phyloP scores from a whole-genome alignment of 1,140 invertebrate genomes.

The Drosophila auraria region DNA sequence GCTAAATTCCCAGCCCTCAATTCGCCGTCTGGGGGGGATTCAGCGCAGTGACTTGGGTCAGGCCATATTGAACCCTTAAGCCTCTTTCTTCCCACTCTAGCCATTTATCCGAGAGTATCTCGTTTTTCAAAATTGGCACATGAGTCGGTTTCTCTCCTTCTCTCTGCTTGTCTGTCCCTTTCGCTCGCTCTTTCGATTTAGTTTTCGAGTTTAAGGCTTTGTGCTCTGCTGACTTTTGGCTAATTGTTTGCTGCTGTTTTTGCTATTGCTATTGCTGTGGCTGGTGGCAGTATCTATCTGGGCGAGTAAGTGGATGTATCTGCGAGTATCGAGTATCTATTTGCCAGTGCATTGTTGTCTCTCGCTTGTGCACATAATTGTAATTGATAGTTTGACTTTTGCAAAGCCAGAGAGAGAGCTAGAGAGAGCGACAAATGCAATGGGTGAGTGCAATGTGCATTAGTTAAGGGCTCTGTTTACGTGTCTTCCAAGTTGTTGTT shows the following conservation, averaged over 20 bases:
- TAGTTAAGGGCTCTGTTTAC: slow-evolving; percentile 68
- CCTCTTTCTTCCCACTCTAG: slow-evolving; percentile 5
- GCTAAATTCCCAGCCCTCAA: slow-evolving; percentile 18
- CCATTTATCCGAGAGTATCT: slow-evolving; percentile 47
- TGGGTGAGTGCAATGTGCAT: slow-evolving; percentile 61
- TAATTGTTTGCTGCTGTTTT: slow-evolving; percentile 66
- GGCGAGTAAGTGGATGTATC: slow-evolving; percentile 32
- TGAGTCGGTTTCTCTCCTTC: slow-evolving; percentile 12
- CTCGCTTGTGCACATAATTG: slow-evolving; percentile 74
- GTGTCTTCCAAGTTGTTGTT: slow-evolving; percentile 34
- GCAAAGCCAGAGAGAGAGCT: slow-evolving; percentile 10
- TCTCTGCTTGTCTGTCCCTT: slow-evolving; percentile 6
- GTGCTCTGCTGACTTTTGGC: slow-evolving; percentile 66
- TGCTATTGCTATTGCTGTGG: slow-evolving; percentile 11
- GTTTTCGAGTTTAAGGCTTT: slow-evolving; percentile 45
- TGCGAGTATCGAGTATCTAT: slow-evolving; percentile 51
- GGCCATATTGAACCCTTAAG: slow-evolving; percentile 26
- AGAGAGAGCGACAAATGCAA: slow-evolving; percentile 11
- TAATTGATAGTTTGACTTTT: slow-evolving; percentile 82
- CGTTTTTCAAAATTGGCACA: slow-evolving; percentile 65
- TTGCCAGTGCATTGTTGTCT: slow-evolving; percentile 49
- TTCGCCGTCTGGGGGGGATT: slow-evolving; percentile 6
- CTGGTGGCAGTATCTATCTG: slow-evolving; percentile 35
- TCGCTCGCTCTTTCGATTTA: slow-evolving; percentile 45
- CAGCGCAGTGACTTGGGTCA: slow-evolving; percentile 21